Percentiles rank a stretch among this genome's conserved stretches.
Evolutionary conservation across 2,888 invertebrate genomes (phyloP).

Genomic region (Amiota mariae): DNA sequence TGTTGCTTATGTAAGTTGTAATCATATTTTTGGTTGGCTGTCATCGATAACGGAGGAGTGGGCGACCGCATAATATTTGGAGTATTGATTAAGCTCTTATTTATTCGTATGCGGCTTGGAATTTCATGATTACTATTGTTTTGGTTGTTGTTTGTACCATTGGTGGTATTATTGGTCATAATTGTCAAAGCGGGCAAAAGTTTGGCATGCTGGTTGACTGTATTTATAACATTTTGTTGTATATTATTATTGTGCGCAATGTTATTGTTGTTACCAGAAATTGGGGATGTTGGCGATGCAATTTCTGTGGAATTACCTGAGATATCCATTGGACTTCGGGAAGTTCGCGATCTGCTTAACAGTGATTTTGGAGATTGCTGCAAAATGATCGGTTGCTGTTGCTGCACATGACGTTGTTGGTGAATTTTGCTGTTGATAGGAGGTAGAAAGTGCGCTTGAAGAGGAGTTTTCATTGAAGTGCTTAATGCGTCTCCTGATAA

Average conservation of each 20-base stretch:
- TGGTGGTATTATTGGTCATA: constrained; percentile 45
- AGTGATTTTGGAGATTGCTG: constrained; percentile 47
- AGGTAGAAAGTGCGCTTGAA: constrained; percentile 44
- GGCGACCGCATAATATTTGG: constrained; percentile 62
- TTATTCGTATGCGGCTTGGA: constrained; percentile 72
- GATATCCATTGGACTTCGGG: constrained; percentile 74
- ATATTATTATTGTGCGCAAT: constrained; percentile 40
- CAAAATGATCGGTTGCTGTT: neutral
- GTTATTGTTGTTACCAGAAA: constrained; percentile 56
- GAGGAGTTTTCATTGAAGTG: constrained; percentile 47
- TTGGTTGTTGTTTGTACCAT: constrained; percentile 34
- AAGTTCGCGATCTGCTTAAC: constrained; percentile 42
- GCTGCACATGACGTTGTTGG: constrained; percentile 35
- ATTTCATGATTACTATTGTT: constrained; percentile 58
- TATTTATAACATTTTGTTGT: constrained; percentile 67
- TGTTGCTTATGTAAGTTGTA: constrained; percentile 52
- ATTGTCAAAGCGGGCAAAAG: constrained; percentile 59
- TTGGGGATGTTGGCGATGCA: constrained; percentile 80
- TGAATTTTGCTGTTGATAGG: constrained; percentile 45
- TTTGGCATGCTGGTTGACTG: constrained; percentile 71
- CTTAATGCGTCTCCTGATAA: constrained; percentile 31
- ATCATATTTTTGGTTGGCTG: constrained; percentile 45
- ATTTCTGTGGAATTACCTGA: constrained; percentile 78
- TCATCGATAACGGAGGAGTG: constrained; percentile 45
- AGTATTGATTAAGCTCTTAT: constrained; percentile 70